These are phyloP conservation scores for Diplodus sargus DNA, from an alignment of 2,797 vertebrate genomes.

Conservation along the genomic window DNA sequence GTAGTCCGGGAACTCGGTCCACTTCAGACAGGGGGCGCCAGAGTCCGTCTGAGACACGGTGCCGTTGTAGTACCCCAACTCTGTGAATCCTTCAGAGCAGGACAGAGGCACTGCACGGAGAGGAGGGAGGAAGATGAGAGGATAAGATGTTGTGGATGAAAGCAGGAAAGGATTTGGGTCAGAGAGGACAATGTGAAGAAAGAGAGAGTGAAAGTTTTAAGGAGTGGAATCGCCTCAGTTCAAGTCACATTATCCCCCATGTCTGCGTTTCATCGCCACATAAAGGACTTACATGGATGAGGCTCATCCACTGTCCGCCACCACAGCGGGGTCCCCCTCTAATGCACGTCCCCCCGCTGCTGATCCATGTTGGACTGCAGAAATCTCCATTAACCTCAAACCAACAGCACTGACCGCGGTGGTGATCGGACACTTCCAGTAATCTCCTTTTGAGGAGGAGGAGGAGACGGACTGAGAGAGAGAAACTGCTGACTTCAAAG, in stretches of 20 bases:
- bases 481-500: constrained; percentile 64
- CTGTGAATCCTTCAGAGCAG: constrained; percentile 87
- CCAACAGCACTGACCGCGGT: constrained; percentile 19
- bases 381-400: constrained; percentile 46
- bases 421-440: constrained; percentile 30
- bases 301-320: constrained; percentile 13
- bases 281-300: constrained; percentile 62
- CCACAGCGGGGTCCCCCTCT: constrained; percentile 43
- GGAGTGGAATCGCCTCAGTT: constrained; percentile 43
- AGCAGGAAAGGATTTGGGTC: constrained; percentile 52
- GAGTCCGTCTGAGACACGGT: constrained; percentile 90
- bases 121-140: constrained; percentile 37
- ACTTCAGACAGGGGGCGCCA: constrained; percentile 87
- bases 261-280: constrained; percentile 60
- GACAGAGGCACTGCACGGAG: constrained; percentile 78
- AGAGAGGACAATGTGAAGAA: constrained; percentile 46
- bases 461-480: constrained; percentile 30
- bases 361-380: constrained; percentile 45
- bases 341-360: constrained; percentile 38
- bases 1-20: constrained; percentile 94
- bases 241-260: constrained; percentile 60
- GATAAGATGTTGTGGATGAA: constrained; percentile 55
- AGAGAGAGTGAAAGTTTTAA: constrained; percentile 32
- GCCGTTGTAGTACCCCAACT: constrained; percentile 92
- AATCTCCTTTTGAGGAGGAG: constrained; percentile 41